phyloP scores from a whole-genome alignment of 1,140 invertebrate genomes.

The Zaprionus nigranus region DNA sequence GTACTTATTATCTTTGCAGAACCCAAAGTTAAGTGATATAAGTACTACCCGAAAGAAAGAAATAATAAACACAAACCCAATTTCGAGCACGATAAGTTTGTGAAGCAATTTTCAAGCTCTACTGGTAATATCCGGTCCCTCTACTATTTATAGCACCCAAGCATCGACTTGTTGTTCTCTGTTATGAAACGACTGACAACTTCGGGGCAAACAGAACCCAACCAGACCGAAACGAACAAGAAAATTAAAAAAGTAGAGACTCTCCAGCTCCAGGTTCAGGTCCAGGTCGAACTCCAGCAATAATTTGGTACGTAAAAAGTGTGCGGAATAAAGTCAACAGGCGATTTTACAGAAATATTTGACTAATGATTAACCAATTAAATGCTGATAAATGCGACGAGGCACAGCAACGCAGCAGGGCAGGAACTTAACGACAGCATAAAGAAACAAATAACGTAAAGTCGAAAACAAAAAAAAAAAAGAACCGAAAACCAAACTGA shows the following conservation, averaged over 20 bases:
- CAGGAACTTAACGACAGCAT: slow-evolving; percentile 53
- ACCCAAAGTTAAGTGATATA: slow-evolving; percentile 7
- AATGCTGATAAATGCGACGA: slow-evolving; percentile 68
- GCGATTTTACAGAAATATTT: slow-evolving; percentile 66
- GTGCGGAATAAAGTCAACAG: slow-evolving; percentile 36
- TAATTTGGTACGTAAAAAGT: slow-evolving; percentile 40
- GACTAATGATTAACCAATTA: slow-evolving; percentile 82
- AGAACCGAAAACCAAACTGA: not conserved
- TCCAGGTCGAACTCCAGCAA: slow-evolving; percentile 10
- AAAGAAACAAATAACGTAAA: slow-evolving; percentile 10
- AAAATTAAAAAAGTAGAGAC: not conserved
- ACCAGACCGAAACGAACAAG: not conserved
- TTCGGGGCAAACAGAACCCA: slow-evolving; percentile 5
- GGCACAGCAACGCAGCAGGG: slow-evolving; percentile 10
- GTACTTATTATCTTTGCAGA: not conserved
- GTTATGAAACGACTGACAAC: slow-evolving; percentile 1
- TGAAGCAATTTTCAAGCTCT: slow-evolving; percentile 29
- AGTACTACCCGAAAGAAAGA: not conserved
- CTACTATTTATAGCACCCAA: slow-evolving; percentile 31
- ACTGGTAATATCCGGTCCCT: slow-evolving; percentile 40
- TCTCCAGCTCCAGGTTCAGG: no score
- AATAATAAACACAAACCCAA: slow-evolving; percentile 2
- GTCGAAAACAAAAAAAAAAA: not conserved
- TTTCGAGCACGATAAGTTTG: slow-evolving; percentile 31
- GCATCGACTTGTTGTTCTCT: slow-evolving; percentile 4